Evolutionary conservation across 1,140 invertebrate genomes (phyloP), one percentile per base, ranked within the genome.

Genomic region (Ditylenchus dipsaci): DNA sequence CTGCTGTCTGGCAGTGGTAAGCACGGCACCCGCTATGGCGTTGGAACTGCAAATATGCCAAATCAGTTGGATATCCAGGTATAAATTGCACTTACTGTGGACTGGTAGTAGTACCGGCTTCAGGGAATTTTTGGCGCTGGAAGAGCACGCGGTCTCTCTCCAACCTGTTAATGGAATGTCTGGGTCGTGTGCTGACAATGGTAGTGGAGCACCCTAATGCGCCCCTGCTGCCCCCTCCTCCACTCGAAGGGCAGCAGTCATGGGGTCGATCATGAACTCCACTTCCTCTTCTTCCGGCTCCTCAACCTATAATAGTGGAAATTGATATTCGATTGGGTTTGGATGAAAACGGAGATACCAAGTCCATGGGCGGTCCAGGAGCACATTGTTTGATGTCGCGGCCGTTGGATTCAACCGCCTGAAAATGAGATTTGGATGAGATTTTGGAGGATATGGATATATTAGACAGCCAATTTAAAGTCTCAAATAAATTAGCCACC

Each of bases 311-410:
- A 38, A 38, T 38, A 38, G 3, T 38, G 33, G 11, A 38, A 38
- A 11, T 38, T 38, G 3, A 38, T 38, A 5, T 38, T 38, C n/a
- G n/a, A n/a, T n/a, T n/a, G n/a, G n/a, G n/a, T n/a, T n/a, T n/a
- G n/a, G n/a, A n/a, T n/a, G n/a, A n/a, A n/a, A n/a, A n/a, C n/a
- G n/a, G n/a, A n/a, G n/a, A 38, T 5, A 38, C 67, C 42, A 82
- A 65, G 56, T 82, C 80, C 80, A 82, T 82, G 33, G 80, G 80
- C 3, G 80, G 80, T 7, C 80, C 80, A 0, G 80, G 80, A 21
- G 81, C 81, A 61, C 80, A 82, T 23, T 78, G 67, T 67, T 76
- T 79, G 62, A 80, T 80, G 38, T 78, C 78, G 23, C 49, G 43
- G 21, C 79, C 77, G 27, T 62, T 26, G 13, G 78, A 77, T 57